Conservation (phyloP, 2,888 invertebrate species). For the Xestia rhomboidea region DNA sequence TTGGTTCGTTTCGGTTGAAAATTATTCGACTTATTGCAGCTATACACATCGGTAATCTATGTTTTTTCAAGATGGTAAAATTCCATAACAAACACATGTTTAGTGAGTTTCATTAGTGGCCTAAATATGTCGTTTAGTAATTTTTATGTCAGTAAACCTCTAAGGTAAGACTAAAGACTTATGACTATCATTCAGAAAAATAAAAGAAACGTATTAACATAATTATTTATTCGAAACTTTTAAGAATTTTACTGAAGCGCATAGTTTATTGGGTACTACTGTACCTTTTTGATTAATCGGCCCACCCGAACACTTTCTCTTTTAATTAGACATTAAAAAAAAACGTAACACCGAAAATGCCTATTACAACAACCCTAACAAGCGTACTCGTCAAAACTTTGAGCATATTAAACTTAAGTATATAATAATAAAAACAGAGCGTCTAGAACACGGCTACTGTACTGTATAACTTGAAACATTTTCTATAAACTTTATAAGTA, state of each 20-base stretch:
- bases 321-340: not conserved
- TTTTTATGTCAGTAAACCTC: not conserved
- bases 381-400: constrained; percentile 23
- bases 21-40: not conserved
- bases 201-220: too few relatives aligned
- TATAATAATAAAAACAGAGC: constrained; percentile 38
- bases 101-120: too few relatives aligned
- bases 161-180: not conserved
- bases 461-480: constrained; percentile 49
- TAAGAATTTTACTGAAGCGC: not conserved
- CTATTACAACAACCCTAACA: not conserved
- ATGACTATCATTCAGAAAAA: too few relatives aligned
- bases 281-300: not conserved
- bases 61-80: not conserved
- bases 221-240: not conserved
- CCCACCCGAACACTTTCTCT: not conserved
- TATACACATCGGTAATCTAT: not conserved
- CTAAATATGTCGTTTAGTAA: not conserved
- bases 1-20: not conserved
- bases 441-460: constrained; percentile 35
- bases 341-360: not conserved
- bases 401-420: constrained; percentile 40
- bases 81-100: not conserved
- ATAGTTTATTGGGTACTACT: not conserved
- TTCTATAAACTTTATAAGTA: constrained; percentile 60